Conservation (phyloP, 2,888 invertebrate genomes). For the Esperia sulphurella region DNA sequence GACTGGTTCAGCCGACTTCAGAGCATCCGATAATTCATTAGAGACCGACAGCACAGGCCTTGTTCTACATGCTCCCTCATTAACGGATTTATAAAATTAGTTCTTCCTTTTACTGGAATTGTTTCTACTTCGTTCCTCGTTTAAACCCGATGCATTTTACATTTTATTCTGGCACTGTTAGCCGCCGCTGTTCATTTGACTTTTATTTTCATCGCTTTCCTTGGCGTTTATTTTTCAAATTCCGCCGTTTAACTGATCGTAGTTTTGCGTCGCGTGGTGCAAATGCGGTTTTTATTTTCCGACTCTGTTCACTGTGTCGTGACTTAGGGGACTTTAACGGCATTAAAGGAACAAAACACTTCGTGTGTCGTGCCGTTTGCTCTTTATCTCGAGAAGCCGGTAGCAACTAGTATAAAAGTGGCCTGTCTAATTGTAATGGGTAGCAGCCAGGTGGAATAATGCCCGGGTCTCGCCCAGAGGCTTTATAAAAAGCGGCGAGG, state of each 20-base stretch:
- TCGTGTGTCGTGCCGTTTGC: slow-evolving; percentile 34
- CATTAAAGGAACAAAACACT: slow-evolving; percentile 35
- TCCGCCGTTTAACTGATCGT: slow-evolving; percentile 59
- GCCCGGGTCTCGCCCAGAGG: slow-evolving; percentile 41
- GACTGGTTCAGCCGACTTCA: slow-evolving; percentile 21
- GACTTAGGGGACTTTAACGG: slow-evolving; percentile 42
- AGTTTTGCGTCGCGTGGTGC: slow-evolving; percentile 53
- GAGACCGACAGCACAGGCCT: slow-evolving; percentile 21
- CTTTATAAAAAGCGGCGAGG: slow-evolving; percentile 37
- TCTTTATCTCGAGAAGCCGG: slow-evolving; percentile 47
- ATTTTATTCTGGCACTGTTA: slow-evolving; percentile 26
- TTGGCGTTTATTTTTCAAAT: slow-evolving; percentile 47
- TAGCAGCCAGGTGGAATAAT: slow-evolving; percentile 46
- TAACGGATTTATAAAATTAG: slow-evolving; percentile 33
- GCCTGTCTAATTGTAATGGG: slow-evolving; percentile 50
- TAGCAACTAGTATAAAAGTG: slow-evolving; percentile 43
- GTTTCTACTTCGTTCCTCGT: slow-evolving; percentile 34
- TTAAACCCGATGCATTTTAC: slow-evolving; percentile 27
- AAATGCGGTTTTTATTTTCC: slow-evolving; percentile 45
- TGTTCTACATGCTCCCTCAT: slow-evolving; percentile 44
- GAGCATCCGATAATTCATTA: slow-evolving; percentile 43
- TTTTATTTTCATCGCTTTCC: slow-evolving; percentile 46
- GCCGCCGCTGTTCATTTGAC: slow-evolving; percentile 34
- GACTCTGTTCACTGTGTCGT: slow-evolving; percentile 41
- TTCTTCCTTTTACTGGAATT: slow-evolving; percentile 32